Conservation (phyloP, 2,888 invertebrate genomes). For the Mamestra brassicae region DNA sequence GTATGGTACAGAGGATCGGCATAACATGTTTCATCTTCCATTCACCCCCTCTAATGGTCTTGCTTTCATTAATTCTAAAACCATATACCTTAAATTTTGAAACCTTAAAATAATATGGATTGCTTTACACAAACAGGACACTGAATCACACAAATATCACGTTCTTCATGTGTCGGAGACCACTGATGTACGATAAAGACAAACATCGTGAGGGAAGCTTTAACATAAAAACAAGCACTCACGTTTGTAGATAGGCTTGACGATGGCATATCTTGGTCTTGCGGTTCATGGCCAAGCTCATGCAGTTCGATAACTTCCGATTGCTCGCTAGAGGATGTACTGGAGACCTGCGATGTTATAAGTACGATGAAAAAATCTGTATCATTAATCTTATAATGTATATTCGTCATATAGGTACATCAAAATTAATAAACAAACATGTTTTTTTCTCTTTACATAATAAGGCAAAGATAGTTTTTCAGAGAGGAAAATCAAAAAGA, state of each 20-base stretch:
- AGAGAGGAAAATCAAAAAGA: no score
- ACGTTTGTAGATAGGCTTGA: slow-evolving; percentile 34
- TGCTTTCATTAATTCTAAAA: no score
- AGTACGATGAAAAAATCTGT: background rate
- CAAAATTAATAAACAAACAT: background rate
- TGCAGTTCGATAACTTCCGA: slow-evolving; percentile 19
- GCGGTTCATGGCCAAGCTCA: background rate
- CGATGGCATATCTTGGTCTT: slow-evolving; percentile 16
- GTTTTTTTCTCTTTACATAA: background rate
- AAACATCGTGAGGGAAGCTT: background rate
- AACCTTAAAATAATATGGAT: background rate
- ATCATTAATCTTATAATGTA: background rate
- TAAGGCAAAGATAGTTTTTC: no score
- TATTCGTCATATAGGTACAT: background rate
- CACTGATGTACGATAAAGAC: background rate
- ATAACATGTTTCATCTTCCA: no score
- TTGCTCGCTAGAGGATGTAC: slow-evolving; percentile 56
- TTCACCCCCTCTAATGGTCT: no score
- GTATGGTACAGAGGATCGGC: no score
- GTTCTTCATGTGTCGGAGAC: no score
- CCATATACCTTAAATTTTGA: no score
- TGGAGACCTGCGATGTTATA: slow-evolving; percentile 51
- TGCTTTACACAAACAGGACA: background rate
- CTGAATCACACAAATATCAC: background rate
- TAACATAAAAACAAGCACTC: background rate